A percentile compares a stretch with the other conserved stretches of the same genome.
These are phyloP conservation scores for Rostratula benghalensis DNA, from an alignment of 2,113 vertebrate species.

Conservation along the genomic window DNA sequence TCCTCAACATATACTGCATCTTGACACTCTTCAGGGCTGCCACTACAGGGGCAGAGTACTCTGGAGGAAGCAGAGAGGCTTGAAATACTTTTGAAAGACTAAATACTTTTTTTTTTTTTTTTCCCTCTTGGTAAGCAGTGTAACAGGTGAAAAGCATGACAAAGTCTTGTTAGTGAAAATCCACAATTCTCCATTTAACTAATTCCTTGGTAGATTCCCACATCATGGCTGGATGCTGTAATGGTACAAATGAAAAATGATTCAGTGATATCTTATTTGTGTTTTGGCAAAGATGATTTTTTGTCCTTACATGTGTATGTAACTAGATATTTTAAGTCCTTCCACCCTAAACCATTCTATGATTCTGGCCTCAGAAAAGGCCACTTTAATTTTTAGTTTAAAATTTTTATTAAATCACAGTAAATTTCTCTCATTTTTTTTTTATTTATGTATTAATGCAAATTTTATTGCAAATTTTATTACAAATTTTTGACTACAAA, in stretches of 20 bases:
- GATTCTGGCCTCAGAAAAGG: not conserved
- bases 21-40: not conserved
- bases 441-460: not conserved
- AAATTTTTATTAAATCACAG: not conserved
- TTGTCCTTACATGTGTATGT: not conserved
- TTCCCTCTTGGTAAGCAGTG: not conserved
- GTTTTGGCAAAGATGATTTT: not conserved
- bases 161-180: not conserved
- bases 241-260: not conserved
- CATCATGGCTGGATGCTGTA: not conserved
- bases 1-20: not conserved
- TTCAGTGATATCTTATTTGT: not conserved
- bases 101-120: not conserved
- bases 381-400: not conserved
- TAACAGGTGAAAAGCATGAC: not conserved
- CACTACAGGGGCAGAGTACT: not conserved
- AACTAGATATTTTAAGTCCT: not conserved
- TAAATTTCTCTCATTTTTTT: not conserved
- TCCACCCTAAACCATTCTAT: not conserved
- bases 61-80: not conserved
- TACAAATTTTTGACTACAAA: not conserved
- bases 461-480: not conserved
- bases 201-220: not conserved
- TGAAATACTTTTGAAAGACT: not conserved
- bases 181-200: not conserved